Conservation (phyloP, 2,888 invertebrate genomes). For the Drosophila meridiana region DNA sequence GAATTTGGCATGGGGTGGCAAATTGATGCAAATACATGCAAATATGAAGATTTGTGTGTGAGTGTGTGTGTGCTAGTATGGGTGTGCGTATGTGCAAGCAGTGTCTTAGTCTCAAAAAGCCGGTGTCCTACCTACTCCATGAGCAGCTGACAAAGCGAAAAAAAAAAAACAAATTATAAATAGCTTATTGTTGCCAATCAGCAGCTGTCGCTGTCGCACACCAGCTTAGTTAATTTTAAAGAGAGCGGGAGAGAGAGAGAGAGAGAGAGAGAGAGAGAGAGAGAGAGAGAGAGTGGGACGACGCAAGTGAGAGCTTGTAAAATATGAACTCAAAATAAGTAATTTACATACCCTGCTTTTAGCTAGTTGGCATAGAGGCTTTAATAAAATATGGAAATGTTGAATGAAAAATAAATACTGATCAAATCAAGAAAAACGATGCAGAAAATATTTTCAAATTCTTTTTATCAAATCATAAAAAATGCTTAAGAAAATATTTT, state of each 20-base stretch:
- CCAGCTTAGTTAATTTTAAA: background rate
- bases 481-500: background rate
- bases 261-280: conserved; percentile 1
- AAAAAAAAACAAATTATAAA: conserved; percentile 27
- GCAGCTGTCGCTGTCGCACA: conserved; percentile 36
- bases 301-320: conserved; percentile 1
- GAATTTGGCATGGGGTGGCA: conserved; percentile 25
- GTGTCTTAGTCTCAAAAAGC: conserved; percentile 24
- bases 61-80: background rate
- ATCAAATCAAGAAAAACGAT: background rate
- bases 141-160: conserved; percentile 26
- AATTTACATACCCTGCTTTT: conserved; percentile 3
- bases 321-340: conserved; percentile 34
- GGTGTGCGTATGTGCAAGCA: background rate
- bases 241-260: background rate
- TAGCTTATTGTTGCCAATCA: conserved; percentile 37
- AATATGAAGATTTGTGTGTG: background rate
- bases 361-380: background rate
- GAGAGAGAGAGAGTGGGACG: background rate
- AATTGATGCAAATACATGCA: background rate
- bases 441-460: background rate
- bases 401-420: background rate
- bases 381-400: background rate
- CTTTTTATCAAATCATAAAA: background rate
- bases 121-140: conserved; percentile 22